These are phyloP conservation scores for Onthophagus taurus DNA, from an alignment of 1,140 invertebrate genomes.

Conservation along the genomic window DNA sequence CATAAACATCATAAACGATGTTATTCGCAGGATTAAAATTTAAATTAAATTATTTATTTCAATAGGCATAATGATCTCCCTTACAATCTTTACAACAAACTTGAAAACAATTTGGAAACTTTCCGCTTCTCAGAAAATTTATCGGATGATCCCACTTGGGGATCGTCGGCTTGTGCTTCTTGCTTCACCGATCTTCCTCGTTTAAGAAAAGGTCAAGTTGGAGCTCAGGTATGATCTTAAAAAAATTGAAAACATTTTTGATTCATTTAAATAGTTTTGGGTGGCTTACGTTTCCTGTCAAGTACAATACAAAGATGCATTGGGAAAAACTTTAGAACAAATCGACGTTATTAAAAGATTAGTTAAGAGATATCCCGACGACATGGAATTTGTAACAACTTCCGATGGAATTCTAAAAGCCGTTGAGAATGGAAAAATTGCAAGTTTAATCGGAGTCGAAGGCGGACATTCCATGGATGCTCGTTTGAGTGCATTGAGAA, in stretches of 20 bases:
- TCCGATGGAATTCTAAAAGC: conserved; percentile 42
- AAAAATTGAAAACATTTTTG: neutral
- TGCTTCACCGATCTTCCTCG: conserved; percentile 49
- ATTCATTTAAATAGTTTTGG: conserved; percentile 32
- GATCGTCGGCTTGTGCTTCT: conserved; percentile 23
- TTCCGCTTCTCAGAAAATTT: conserved; percentile 43
- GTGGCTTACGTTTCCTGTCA: conserved; percentile 52
- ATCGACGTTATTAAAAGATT: conserved; percentile 73
- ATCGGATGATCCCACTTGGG: conserved; percentile 37
- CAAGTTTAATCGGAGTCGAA: conserved; percentile 59
- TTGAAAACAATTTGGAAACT: conserved; percentile 42
- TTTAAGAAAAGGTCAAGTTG: conserved; percentile 45
- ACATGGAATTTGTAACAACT: conserved; percentile 48
- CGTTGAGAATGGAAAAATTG: conserved; percentile 50
- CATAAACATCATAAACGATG: no score
- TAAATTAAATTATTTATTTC: no score
- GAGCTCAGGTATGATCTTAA: conserved; percentile 44
- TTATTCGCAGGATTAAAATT: no score
- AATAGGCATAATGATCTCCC: conserved; percentile 57
- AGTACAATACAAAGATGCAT: conserved; percentile 59
- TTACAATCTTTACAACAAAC: conserved; percentile 39
- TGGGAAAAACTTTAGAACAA: conserved; percentile 65
- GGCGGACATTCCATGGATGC: conserved; percentile 61
- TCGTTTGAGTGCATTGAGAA: conserved; percentile 51
- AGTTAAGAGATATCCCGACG: conserved; percentile 49